Evolutionary conservation across 2,888 invertebrate species (phyloP).

Genomic region (Meteorus colon): DNA sequence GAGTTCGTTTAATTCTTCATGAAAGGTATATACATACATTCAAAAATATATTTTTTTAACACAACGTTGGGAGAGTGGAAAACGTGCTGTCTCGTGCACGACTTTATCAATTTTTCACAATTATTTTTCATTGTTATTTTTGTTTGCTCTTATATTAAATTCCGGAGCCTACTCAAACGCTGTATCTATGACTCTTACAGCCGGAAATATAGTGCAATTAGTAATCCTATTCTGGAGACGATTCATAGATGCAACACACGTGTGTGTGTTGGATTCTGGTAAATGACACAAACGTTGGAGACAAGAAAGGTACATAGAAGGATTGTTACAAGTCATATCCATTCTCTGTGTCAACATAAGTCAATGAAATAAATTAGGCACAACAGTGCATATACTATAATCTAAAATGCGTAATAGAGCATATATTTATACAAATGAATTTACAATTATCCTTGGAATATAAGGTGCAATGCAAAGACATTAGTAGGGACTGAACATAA

Average conservation of each 20-base stretch:
- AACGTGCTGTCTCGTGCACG: not conserved
- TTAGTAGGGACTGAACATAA: not conserved
- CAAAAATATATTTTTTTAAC: not conserved
- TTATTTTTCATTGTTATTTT: not conserved
- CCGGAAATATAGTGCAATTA: not conserved
- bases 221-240: not conserved
- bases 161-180: not conserved
- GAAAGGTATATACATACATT: not conserved
- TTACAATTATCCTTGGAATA: constrained; percentile 4
- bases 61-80: not conserved
- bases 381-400: not conserved
- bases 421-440: constrained; percentile 10
- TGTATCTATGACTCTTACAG: not conserved
- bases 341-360: not conserved
- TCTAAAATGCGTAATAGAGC: not conserved
- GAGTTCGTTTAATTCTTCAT: not conserved
- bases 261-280: not conserved
- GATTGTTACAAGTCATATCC: not conserved
- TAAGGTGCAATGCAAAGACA: constrained; percentile 1
- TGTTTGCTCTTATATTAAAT: not conserved
- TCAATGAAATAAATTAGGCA: constrained; percentile 11
- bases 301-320: not conserved
- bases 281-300: not conserved
- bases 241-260: not conserved
- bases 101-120: not conserved